Percentiles rank a stretch among this genome's conserved stretches.
phyloP scores from a whole-genome alignment of 1,140 invertebrate species.

The Drosophila azteca region DNA sequence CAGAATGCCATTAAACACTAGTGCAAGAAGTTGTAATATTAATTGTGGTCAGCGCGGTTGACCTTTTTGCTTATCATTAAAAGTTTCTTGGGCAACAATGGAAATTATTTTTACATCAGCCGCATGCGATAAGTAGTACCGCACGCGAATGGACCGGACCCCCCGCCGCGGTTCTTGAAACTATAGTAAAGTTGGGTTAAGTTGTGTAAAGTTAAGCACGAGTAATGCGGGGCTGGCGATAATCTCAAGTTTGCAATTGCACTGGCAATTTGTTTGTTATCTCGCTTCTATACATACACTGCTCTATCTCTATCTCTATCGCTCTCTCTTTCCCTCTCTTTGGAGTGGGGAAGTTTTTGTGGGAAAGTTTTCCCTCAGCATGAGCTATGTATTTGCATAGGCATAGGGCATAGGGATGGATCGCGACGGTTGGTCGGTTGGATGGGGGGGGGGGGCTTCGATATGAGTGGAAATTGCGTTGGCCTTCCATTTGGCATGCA shows the following conservation, averaged over 20 bases:
- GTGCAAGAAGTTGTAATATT: slow-evolving; percentile 3
- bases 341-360: slow-evolving; percentile 6
- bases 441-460: slow-evolving; percentile 7
- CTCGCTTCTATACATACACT: slow-evolving; percentile 40
- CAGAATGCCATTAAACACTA: no score
- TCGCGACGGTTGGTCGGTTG: neutral
- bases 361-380: slow-evolving; percentile 26
- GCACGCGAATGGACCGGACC: neutral
- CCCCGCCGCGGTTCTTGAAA: slow-evolving; percentile 1
- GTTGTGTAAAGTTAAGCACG: slow-evolving; percentile 42
- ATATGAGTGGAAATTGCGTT: slow-evolving; percentile 66
- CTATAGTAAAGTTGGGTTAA: slow-evolving; percentile 23
- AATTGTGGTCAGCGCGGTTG: slow-evolving; percentile 19
- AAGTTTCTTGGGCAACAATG: slow-evolving; percentile 47
- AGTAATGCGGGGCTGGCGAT: slow-evolving; percentile 39
- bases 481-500: slow-evolving; percentile 71
- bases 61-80: slow-evolving; percentile 7
- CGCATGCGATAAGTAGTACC: slow-evolving; percentile 44
- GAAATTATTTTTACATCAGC: slow-evolving; percentile 57
- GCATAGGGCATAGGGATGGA: slow-evolving; percentile 16
- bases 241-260: slow-evolving; percentile 70
- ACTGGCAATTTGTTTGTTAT: slow-evolving; percentile 77
- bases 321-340: neutral
- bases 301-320: slow-evolving; percentile 16
- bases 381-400: slow-evolving; percentile 44